A percentile compares a stretch with the other conserved stretches of the same genome.
Evolutionary conservation across 2,113 vertebrate genomes (phyloP).

Genomic region (Cinclus cinclus): DNA sequence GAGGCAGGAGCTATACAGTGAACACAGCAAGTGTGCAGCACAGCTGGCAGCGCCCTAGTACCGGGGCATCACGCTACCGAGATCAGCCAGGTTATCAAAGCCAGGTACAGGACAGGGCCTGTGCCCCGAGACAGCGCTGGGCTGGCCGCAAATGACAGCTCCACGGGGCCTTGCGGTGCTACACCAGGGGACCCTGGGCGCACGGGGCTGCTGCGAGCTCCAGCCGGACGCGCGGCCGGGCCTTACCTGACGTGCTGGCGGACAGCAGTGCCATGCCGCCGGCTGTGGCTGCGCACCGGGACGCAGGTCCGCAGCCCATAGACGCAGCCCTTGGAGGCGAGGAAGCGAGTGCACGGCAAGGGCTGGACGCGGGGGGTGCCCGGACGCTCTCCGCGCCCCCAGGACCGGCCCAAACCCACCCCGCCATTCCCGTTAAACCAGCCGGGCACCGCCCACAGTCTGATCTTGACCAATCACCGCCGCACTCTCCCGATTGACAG

Average conservation of each 20-base stretch:
- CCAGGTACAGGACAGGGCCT: not conserved
- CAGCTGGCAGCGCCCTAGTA: not conserved
- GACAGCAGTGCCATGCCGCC: not conserved
- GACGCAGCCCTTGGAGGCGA: not conserved
- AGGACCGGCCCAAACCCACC: accelerated
- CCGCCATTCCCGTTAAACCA: not conserved
- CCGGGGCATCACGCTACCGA: not conserved
- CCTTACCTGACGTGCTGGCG: not conserved
- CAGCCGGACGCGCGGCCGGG: too few relatives aligned
- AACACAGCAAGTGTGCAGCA: not conserved
- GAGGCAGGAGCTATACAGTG: not conserved
- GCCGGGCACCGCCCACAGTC: not conserved
- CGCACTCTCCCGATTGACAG: accelerated
- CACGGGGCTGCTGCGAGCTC: not conserved
- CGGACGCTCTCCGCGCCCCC: not conserved
- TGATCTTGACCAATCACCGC: accelerated
- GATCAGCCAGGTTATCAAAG: not conserved
- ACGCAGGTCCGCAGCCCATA: not conserved
- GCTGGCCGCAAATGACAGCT: not conserved
- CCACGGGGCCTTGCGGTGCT: not conserved
- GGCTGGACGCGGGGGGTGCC: accelerated
- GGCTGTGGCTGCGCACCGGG: not conserved
- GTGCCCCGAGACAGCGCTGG: not conserved
- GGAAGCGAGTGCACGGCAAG: not conserved
- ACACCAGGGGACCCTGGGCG: not conserved